Conservation (phyloP, 2,888 invertebrate species). For the Orthonychiurus folsomi region DNA sequence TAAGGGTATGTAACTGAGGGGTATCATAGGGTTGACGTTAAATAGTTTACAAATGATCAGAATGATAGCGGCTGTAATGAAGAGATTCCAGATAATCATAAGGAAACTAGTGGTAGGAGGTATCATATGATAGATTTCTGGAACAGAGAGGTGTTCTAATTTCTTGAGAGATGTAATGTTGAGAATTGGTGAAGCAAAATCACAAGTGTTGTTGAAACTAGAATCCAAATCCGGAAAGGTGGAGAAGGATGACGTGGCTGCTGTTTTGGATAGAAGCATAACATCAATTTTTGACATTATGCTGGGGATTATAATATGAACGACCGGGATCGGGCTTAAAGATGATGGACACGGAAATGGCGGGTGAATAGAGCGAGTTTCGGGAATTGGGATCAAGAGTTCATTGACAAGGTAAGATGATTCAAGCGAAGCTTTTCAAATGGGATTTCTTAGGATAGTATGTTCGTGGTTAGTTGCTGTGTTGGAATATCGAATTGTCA, state of each 20-base stretch:
- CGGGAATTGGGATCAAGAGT: neutral
- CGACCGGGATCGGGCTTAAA: neutral
- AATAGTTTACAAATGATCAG: neutral
- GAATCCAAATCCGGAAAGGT: neutral
- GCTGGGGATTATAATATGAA: constrained; percentile 8
- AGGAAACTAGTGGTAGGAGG: neutral
- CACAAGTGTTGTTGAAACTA: constrained; percentile 5
- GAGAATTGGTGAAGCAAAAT: neutral
- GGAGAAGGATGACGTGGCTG: neutral
- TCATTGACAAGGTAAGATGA: neutral
- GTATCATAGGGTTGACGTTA: neutral
- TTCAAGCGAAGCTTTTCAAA: neutral
- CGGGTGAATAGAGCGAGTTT: neutral
- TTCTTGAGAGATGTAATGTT: neutral
- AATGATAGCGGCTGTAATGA: neutral
- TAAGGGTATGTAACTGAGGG: neutral
- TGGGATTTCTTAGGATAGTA: neutral
- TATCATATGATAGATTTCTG: neutral
- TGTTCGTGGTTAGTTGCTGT: neutral
- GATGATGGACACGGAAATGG: constrained; percentile 6
- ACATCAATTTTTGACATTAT: constrained; percentile 11
- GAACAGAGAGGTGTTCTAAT: neutral
- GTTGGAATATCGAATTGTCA: constrained; percentile 5
- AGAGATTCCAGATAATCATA: constrained; percentile 8
- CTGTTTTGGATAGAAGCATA: neutral